These are phyloP conservation scores for Leptodactylus fuscus DNA, from an alignment of 2,113 vertebrate genomes.

Conservation along the genomic window DNA sequence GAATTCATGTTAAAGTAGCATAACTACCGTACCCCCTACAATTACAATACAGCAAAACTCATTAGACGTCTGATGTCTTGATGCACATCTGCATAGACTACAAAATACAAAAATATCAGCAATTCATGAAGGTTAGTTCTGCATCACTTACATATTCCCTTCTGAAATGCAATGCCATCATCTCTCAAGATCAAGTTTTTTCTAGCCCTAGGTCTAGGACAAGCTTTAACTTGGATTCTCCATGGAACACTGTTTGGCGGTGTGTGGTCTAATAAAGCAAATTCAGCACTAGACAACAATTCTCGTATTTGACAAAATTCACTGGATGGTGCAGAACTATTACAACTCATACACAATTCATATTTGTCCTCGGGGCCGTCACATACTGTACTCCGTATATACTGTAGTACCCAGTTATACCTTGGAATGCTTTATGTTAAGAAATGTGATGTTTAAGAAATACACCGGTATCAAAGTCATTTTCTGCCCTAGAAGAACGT, in stretches of 20 bases:
- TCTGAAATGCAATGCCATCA: background rate
- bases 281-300: slow-evolving; percentile 22
- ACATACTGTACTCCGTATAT: background rate
- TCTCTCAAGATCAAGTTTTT: background rate
- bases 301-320: background rate
- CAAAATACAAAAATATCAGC: slow-evolving; percentile 11
- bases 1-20: too few species aligned
- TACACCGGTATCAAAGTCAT: too few species aligned
- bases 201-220: background rate
- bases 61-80: too few species aligned
- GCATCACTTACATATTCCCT: background rate
- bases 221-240: slow-evolving; percentile 9
- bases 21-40: too few species aligned
- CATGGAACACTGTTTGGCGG: background rate
- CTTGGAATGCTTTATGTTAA: background rate
- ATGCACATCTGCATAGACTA: background rate
- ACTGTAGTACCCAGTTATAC: background rate
- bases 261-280: background rate
- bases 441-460: background rate
- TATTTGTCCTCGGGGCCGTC: background rate
- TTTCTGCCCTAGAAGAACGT: too few species aligned
- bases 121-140: slow-evolving; percentile 27
- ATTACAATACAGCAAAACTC: too few species aligned
- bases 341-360: slow-evolving; percentile 25
- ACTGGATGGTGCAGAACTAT: slow-evolving; percentile 3